Base-by-base conservation (phyloP, 2,797 vertebrate species). In the Danio tinwini region DNA sequence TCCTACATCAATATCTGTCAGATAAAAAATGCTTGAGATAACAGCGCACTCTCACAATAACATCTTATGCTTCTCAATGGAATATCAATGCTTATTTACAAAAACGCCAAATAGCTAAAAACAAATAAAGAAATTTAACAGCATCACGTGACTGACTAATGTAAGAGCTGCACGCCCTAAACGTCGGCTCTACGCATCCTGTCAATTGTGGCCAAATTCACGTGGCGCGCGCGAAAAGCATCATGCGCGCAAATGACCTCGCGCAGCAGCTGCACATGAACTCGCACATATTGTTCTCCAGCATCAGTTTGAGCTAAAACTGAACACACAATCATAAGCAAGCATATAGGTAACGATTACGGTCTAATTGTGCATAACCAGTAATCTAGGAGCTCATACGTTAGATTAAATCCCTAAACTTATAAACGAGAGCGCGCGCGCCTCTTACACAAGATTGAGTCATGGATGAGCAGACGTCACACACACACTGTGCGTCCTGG, bases 391-490 rank as follows among this genome's bases (percentile, higher is more conserved):
- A 42, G 37, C 5, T 11, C 11, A 13, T 11, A 9, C 13, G 1
- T 29, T 29, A 29, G 29, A 29, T 29, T 1, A 29, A 3, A 14
- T 37, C 19, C 19, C 5, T 14, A 0, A 7, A 16, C 14, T 29
- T 37, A n/a, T 16, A 13, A 37, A 14, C 6, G 56, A 42, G 47
- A 45, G 45, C 40, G 45, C 42, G 49, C 58, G 14, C 12, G 42
- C 21, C 16, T 59, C 44, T 78, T 73, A 61, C 50, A 70, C 58
- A 69, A 71, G 71, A 59, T 50, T 56, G 70, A 64, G 44, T 68
- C 63, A 56, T 11, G 72, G 47, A 69, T 75, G 58, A 52, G 70
- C 6, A 68, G 75, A 59, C 62, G 67, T 72, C 59, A 72, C 61
- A 40, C 16, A 40, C 16, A 13, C 47, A 56, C 53, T 69, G 39